A percentile compares a stretch with the other conserved stretches of the same genome.
Conservation (phyloP, 2,113 vertebrate species). For the Trichechus manatus region DNA sequence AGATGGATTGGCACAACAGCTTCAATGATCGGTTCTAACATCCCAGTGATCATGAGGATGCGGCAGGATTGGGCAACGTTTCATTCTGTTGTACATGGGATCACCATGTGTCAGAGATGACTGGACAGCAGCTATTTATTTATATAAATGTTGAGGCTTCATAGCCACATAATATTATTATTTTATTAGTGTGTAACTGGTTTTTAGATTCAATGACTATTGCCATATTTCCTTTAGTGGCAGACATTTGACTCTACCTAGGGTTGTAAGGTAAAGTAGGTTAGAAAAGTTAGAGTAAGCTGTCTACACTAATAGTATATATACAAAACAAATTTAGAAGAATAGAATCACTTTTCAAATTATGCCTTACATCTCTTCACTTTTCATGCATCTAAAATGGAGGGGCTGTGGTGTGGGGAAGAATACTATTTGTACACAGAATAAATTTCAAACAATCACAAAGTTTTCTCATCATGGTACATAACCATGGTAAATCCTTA, state of each 20-base stretch:
- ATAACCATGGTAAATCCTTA: neutral
- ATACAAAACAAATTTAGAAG: neutral
- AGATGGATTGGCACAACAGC: neutral
- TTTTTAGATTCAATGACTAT: neutral
- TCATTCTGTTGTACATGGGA: too few species aligned
- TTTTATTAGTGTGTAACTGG: neutral
- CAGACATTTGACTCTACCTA: neutral
- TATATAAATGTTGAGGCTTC: neutral
- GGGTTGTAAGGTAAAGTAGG: neutral
- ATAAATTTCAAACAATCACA: neutral
- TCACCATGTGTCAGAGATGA: too few species aligned
- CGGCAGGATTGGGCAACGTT: too few species aligned
- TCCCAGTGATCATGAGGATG: too few species aligned
- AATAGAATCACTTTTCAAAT: neutral
- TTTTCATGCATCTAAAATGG: neutral
- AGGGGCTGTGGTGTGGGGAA: neutral
- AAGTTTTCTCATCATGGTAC: neutral
- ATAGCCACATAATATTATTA: neutral
- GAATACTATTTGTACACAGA: neutral
- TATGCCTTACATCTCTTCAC: neutral
- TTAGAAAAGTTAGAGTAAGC: neutral
- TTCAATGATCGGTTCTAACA: too few species aligned
- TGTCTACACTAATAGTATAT: neutral
- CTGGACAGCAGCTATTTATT: neutral
- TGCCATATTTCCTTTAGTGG: neutral